Evolutionary conservation across 2,888 invertebrate genomes (phyloP).

Genomic region (Andrena marginata): DNA sequence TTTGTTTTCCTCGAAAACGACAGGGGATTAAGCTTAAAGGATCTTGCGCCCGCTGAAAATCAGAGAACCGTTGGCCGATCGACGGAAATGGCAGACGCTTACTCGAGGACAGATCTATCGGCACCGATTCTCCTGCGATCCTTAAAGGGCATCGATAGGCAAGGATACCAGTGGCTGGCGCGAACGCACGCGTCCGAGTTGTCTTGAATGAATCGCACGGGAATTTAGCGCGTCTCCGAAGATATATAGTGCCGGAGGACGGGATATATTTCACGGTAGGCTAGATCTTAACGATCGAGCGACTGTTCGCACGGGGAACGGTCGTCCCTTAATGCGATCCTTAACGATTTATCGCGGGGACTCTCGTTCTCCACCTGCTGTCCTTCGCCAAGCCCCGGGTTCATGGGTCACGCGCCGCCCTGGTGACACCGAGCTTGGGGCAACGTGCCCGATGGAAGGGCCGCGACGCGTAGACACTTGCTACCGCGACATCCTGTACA

Average conservation of each 20-base stretch:
- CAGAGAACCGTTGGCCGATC: background rate
- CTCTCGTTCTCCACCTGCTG: constrained; percentile 57
- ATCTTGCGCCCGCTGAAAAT: background rate
- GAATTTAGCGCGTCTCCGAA: constrained; percentile 28
- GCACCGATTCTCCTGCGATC: constrained; percentile 4
- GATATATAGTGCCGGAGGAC: constrained; percentile 10
- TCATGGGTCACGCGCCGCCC: constrained; percentile 31
- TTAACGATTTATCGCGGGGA: constrained; percentile 45
- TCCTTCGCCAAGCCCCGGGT: background rate
- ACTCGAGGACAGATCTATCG: background rate
- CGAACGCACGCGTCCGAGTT: constrained; percentile 7
- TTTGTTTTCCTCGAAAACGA: background rate
- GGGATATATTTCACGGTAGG: constrained; percentile 39
- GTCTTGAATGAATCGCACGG: constrained; percentile 1
- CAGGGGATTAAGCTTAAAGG: background rate
- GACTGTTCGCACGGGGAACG: constrained; percentile 5
- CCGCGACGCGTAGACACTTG: constrained; percentile 61
- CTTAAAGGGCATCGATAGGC: constrained; percentile 21
- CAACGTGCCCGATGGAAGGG: constrained; percentile 29
- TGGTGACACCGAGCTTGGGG: constrained; percentile 26
- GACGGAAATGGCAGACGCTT: constrained; percentile 17
- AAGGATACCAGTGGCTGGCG: constrained; percentile 9
- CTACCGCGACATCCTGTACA: constrained; percentile 79
- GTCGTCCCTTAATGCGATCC: constrained; percentile 28
- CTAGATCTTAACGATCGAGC: constrained; percentile 32